phyloP scores from a whole-genome alignment of 2,797 vertebrate genomes.

The Muscicapa comitata region DNA sequence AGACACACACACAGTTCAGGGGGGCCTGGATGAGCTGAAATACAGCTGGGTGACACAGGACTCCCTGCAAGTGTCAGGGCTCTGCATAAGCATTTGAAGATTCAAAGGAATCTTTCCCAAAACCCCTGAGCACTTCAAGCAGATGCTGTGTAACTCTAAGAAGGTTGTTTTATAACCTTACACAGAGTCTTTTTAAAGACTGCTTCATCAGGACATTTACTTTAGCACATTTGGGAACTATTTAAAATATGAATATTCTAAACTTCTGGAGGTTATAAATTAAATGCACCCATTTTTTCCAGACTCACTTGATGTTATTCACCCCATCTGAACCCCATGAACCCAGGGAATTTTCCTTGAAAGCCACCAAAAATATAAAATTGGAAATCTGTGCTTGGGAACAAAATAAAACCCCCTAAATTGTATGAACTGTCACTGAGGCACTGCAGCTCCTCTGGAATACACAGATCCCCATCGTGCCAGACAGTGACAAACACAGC shows the following conservation, averaged over 20 bases:
- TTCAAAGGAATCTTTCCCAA: neutral
- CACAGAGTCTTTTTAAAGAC: neutral
- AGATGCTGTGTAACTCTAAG: neutral
- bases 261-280: neutral
- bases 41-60: neutral
- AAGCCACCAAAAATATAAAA: neutral
- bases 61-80: neutral
- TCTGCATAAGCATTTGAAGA: neutral
- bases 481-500: neutral
- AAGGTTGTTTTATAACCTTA: neutral
- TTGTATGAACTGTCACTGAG: neutral
- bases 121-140: neutral
- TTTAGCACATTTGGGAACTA: neutral
- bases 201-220: neutral
- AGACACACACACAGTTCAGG: neutral
- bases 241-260: neutral
- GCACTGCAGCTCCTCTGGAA: neutral
- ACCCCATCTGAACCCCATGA: neutral
- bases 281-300: neutral
- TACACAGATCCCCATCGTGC: fast-evolving
- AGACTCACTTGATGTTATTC: neutral
- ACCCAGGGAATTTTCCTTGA: neutral
- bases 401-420: neutral
- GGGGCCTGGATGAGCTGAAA: neutral
- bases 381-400: fast-evolving